Conservation (phyloP, 2,113 vertebrate species). For the Setophaga petechia region DNA sequence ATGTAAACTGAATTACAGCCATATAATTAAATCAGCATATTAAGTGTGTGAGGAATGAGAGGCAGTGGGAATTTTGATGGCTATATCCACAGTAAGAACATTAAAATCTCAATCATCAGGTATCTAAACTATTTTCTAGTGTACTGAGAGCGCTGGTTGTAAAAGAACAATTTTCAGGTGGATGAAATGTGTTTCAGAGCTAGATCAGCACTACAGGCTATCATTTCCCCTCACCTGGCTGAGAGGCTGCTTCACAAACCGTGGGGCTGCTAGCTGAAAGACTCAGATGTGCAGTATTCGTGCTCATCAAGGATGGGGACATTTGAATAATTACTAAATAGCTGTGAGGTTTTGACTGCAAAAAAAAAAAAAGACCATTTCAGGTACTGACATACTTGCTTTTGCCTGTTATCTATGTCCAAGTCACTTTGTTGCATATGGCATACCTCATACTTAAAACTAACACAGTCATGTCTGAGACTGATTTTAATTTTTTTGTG, state of each 20-base stretch:
- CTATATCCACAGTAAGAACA: background rate
- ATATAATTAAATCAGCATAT: conserved; percentile 45
- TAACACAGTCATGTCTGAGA: background rate
- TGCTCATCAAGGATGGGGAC: background rate
- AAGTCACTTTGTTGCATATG: background rate
- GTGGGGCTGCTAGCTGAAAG: background rate
- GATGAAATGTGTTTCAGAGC: background rate
- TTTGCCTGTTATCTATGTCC: background rate
- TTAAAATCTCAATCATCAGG: background rate
- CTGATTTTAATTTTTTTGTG: background rate
- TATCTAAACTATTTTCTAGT: conserved; percentile 4
- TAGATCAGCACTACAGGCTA: background rate
- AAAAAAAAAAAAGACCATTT: background rate
- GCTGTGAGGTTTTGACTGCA: background rate
- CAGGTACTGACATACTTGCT: background rate
- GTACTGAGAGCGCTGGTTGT: background rate
- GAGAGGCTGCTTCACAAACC: background rate
- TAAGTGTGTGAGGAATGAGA: conserved; percentile 19
- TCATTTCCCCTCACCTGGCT: background rate
- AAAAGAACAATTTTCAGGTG: background rate
- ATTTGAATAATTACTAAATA: background rate
- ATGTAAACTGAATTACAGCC: conserved; percentile 40
- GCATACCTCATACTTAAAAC: background rate
- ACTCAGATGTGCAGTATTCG: background rate
- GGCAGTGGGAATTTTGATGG: background rate